Conservation (phyloP, 2,888 invertebrate genomes). For the Clepsis dumicolana region DNA sequence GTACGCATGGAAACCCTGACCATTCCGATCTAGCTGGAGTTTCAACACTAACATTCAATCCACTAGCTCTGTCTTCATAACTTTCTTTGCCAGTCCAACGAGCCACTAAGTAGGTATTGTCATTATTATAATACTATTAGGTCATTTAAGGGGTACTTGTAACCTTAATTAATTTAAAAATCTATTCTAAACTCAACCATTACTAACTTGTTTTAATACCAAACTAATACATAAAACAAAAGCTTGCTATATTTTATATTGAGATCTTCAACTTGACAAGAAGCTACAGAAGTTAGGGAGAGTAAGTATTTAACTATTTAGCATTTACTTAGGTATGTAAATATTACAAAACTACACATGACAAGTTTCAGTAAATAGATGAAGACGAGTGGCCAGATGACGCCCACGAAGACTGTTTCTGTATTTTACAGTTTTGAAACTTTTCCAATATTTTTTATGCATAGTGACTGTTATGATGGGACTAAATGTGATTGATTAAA, state of each 20-base stretch:
- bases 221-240: constrained; percentile 34
- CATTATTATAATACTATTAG: constrained; percentile 40
- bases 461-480: constrained; percentile 12
- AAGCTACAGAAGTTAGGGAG: constrained; percentile 12
- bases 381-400: constrained; percentile 13
- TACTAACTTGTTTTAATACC: constrained; percentile 33
- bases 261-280: constrained; percentile 39
- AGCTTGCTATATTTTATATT: constrained; percentile 25
- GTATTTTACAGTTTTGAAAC: constrained; percentile 37
- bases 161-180: constrained; percentile 22
- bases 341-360: constrained; percentile 22
- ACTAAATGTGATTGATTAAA: constrained; percentile 6
- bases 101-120: constrained; percentile 39
- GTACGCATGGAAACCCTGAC: constrained; percentile 20
- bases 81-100: constrained; percentile 10
- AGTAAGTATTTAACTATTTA: constrained; percentile 15
- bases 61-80: constrained; percentile 11
- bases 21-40: constrained; percentile 6
- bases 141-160: constrained; percentile 17
- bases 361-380: constrained; percentile 13
- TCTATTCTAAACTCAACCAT: constrained; percentile 40
- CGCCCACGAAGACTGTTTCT: constrained; percentile 14
- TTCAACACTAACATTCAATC: background rate
- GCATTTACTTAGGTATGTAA: constrained; percentile 16
- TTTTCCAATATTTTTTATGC: constrained; percentile 37